Evolutionary conservation across 2,797 vertebrate species (phyloP), one percentile per base, ranked within the genome.

Genomic region (Taenioides sp.): DNA sequence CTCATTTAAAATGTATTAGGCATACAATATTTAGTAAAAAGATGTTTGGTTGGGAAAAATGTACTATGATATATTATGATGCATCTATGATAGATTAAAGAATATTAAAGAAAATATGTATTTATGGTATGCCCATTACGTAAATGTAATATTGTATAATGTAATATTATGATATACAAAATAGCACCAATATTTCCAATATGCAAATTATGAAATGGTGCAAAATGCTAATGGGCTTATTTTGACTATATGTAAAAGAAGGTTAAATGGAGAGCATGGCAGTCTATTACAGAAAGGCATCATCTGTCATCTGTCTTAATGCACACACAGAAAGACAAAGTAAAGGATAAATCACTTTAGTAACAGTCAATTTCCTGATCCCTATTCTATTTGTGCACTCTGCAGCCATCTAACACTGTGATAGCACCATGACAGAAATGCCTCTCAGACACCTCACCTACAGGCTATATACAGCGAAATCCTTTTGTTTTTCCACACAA

Each of bases 361-460:
- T 40, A 63, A 63, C 47, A 52, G 25, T 14, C 4, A 6, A 70
- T 43, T 64, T 23, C 22, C 14, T 58, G 27, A 67, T 28, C 57
- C 52, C 55, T 10, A 1, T 9, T 52, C 60, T 49, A 31, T 60
- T 67, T 10, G 22, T 11, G 6, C 18, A 22, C 72, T 50, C 60
- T 54, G 69, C 72, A 75, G 79, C 54, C 54, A 70, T 80, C 72
- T 82, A 28, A 61, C 0, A 6, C 68, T 62, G 57, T n/a, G 64
- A 69, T 68, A 68, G 72, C 43, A 63, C 28, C 65, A 60, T 62
- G 80, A 80, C 72, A 78, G 61, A 20, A 71, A 75, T 55, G 57
- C 65, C 67, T 74, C 71, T 62, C 43, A 72, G 79, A 83, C 78
- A 84, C 66, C 72, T 78, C 72, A 86, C 77, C 47, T 76, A n/a